phyloP scores from a whole-genome alignment of 2,797 vertebrate genomes.

The Lithobates pipiens region DNA sequence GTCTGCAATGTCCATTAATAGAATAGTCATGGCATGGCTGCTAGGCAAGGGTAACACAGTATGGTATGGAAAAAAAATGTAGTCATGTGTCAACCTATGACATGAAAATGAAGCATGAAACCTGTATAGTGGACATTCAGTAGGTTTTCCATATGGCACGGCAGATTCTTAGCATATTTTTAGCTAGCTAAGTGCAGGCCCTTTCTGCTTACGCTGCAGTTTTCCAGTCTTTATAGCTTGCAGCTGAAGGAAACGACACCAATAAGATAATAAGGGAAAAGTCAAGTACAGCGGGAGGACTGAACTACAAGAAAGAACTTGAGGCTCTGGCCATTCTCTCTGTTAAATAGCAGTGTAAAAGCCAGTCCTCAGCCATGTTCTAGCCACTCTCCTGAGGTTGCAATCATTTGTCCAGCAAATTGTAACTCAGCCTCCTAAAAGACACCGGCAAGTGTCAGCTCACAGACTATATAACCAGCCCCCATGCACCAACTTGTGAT shows the following conservation, averaged over 20 bases:
- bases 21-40: neutral
- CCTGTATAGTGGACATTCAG: neutral
- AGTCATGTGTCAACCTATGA: neutral
- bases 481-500: too few relatives aligned
- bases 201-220: neutral
- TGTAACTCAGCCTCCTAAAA: too few relatives aligned
- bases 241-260: neutral
- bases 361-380: too few relatives aligned
- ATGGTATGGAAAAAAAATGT: neutral
- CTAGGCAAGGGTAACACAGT: slow-evolving; percentile 2
- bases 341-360: neutral
- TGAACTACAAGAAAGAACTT: neutral
- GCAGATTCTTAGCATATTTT: neutral
- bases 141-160: neutral
- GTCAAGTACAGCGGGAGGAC: too few relatives aligned
- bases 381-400: too few relatives aligned
- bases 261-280: neutral
- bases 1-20: neutral
- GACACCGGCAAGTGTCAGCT: too few relatives aligned
- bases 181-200: neutral
- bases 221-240: too few relatives aligned
- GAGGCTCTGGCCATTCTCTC: neutral
- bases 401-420: too few relatives aligned
- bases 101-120: neutral
- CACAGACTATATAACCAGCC: too few relatives aligned